Conservation (phyloP, 2,888 invertebrate species). For the Candidula unifasciata region DNA sequence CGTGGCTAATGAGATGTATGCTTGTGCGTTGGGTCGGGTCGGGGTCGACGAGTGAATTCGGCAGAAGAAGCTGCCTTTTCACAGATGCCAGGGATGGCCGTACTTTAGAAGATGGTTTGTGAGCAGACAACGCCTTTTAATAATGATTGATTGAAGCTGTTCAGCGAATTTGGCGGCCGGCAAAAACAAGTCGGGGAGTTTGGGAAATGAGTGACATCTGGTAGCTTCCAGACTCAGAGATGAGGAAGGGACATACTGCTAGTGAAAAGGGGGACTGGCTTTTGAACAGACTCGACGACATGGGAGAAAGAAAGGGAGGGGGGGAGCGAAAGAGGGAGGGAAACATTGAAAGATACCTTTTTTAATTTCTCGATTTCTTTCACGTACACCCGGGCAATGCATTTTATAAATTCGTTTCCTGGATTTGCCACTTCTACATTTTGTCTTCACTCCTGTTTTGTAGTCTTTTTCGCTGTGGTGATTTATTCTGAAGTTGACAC, state of each 20-base stretch:
- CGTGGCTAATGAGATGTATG: conserved; percentile 32
- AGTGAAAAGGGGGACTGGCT: too few species aligned
- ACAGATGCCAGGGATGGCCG: conserved; percentile 31
- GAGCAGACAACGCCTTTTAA: conserved; percentile 40
- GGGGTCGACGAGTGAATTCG: conserved; percentile 4
- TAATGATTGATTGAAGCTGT: conserved; percentile 38
- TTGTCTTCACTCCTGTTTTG: too few species aligned
- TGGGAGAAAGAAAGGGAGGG: not conserved
- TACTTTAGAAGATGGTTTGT: conserved; percentile 19
- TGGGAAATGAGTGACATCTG: conserved; percentile 17
- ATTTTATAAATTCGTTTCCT: too few species aligned
- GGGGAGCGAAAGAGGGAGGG: not conserved
- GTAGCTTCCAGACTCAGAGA: not conserved
- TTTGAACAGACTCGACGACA: too few species aligned
- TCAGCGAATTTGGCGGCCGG: not conserved
- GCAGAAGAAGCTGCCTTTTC: conserved; percentile 16
- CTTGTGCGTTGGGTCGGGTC: conserved; percentile 1
- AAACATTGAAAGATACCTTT: not conserved
- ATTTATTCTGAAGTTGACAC: too few species aligned
- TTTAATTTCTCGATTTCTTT: too few species aligned
- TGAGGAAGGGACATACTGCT: not conserved
- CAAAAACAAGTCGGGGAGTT: not conserved
- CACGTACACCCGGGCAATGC: too few species aligned
- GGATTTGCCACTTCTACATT: too few species aligned
- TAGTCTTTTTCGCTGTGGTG: too few species aligned